Conservation (phyloP, 2,113 vertebrate species). For the Tupaia chinensis region DNA sequence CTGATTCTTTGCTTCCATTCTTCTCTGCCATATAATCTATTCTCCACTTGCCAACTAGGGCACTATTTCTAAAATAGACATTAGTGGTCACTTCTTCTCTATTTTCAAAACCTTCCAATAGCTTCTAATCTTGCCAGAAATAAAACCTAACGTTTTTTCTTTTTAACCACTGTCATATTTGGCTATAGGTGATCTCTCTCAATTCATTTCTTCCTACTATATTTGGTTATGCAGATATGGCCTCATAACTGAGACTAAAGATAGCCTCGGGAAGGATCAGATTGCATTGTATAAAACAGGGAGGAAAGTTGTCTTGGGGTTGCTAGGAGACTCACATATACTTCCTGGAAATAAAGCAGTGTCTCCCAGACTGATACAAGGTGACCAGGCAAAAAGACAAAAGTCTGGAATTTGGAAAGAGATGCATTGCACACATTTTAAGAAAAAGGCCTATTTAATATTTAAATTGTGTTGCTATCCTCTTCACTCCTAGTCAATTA, state of each 20-base stretch:
- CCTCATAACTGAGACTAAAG: neutral
- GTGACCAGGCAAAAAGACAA: neutral
- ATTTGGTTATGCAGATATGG: neutral
- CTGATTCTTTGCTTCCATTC: neutral
- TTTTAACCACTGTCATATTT: neutral
- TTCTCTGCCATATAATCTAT: neutral
- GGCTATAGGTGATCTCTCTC: neutral
- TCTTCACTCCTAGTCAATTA: neutral
- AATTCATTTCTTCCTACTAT: neutral
- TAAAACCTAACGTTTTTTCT: neutral
- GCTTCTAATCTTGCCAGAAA: neutral
- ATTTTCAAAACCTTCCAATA: neutral
- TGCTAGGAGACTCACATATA: neutral
- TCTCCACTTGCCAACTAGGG: neutral
- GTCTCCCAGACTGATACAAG: neutral
- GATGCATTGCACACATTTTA: neutral
- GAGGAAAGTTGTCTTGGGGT: neutral
- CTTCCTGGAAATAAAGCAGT: neutral
- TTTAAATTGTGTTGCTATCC: neutral
- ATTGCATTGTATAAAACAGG: neutral
- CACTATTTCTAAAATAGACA: neutral
- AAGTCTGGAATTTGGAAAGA: neutral
- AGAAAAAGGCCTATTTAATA: neutral
- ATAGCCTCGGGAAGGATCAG: neutral
- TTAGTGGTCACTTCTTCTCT: neutral